Evolutionary conservation across 1,140 invertebrate species (phyloP), one percentile per base, ranked within the genome.

Genomic region (Apolygus lucorum): DNA sequence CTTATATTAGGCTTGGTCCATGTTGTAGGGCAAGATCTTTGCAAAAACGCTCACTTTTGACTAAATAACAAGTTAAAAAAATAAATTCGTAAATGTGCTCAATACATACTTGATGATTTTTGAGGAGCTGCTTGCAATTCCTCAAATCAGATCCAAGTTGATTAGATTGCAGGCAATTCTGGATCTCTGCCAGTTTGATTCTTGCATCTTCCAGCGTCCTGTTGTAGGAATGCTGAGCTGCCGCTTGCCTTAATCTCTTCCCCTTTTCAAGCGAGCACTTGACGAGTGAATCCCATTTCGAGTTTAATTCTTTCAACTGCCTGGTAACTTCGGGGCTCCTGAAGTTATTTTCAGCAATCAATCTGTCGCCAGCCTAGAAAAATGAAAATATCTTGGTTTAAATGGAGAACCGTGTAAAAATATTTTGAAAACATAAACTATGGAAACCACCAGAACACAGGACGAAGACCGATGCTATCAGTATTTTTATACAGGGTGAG

Each of bases 51-150:
- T n/a, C n/a, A n/a, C n/a, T n/a, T n/a, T n/a, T n/a, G n/a, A n/a
- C n/a, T n/a, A n/a, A n/a, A n/a, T n/a, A 42, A 42, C 17, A 8
- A 42, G 34, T 42, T 4, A 42, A 42, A 42, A 42, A 8, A 42
- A 42, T 42, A 8, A 42, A 42, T 42, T 17, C 4, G 4, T 42
- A 42, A 42, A 42, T n/a, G n/a, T n/a, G n/a, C n/a, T n/a, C n/a
- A 52, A 69, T 63, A 22, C 24, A 27, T 68, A 82, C 82, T 78
- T 90, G 87, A 76, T 96, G 92, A 76, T 93, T 91, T 71, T 93
- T 92, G 24, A 96, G 80, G 22, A 95, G 79, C 74, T 94, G 86
- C 76, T 95, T 93, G 76, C 94, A 96, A 74, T 90, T 91, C 66
- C 93, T 82, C 17, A 96, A 80, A 81, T 96, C 93, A 2, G 83